Base-by-base conservation (phyloP, 2,888 invertebrate genomes). In the Agrotis segetum region DNA sequence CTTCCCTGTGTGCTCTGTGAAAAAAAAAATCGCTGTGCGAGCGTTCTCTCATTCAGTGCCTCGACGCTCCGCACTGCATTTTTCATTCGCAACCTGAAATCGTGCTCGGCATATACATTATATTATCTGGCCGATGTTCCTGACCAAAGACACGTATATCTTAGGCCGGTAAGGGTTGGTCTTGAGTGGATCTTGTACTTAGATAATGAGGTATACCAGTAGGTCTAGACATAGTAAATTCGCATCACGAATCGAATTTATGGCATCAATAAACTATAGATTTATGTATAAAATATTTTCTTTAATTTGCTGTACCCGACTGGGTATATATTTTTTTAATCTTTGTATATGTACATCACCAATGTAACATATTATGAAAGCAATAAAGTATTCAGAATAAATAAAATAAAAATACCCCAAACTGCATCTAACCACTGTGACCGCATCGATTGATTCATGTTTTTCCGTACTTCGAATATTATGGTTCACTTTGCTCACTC, bases 81-180 rank as follows among this genome's bases (percentile, higher is more conserved):
- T 95, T 95, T 94, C 91, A 95, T 95, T 94, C 88, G 88, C 86
- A 90, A 89, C 87, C 82, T 87, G 87, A 86, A 89, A 86, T 86
- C 88, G 84, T 81, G 87, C 87, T 72, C 77, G 81, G 84, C 84
- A 89, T 88, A 90, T 91, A 90, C 89, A 89, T 86, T 78, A 85
- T 75, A 70, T 74, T 77, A 79, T 83, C 84, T 85, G 81, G 77
- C 75, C 66, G 52, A 72, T 67, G 17, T 66, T 69, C 47, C 61
- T 72, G 74, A 69, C 79, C 72, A 74, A 72, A 74, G 79, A 53
- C 67, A 66, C 66, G 19, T 71, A 63, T 19, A 71, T 73, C 58
- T 63, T 68, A 64, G 62, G 66, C 55, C 40, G 21, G 24, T 13
- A 77, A 63, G 55, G 74, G 47, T 60, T 66, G 21, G 6, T 71